phyloP scores from a whole-genome alignment of 1,140 invertebrate species.

The Meloidogyne hapla region DNA sequence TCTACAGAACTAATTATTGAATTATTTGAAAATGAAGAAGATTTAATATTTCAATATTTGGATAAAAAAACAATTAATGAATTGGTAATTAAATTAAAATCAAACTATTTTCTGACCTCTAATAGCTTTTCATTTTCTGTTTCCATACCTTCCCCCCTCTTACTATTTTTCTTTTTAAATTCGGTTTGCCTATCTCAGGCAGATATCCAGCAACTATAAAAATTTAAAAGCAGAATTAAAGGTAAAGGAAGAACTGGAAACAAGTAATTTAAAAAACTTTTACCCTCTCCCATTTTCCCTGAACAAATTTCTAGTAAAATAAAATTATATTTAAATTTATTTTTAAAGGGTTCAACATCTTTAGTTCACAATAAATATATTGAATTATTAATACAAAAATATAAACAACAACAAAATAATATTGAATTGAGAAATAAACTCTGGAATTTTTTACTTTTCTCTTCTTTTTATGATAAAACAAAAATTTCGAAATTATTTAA shows the following conservation, averaged over 20 bases:
- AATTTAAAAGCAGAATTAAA: too few species aligned
- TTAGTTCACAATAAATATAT: constrained; percentile 15
- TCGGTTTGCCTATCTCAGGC: too few species aligned
- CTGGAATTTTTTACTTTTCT: constrained; percentile 25
- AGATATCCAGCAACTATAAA: too few species aligned
- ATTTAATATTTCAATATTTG: constrained; percentile 13
- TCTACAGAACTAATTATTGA: constrained; percentile 1
- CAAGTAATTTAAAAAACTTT: too few species aligned
- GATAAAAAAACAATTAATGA: neutral
- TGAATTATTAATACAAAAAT: neutral
- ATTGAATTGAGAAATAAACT: constrained; percentile 7
- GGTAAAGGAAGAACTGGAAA: too few species aligned
- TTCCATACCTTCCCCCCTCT: too few species aligned
- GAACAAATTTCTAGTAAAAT: neutral
- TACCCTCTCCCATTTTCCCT: too few species aligned
- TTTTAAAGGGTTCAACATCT: neutral
- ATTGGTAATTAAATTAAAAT: constrained; percentile 16
- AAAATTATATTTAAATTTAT: neutral
- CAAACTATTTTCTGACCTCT: too few species aligned
- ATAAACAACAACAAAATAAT: neutral
- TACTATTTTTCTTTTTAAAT: too few species aligned
- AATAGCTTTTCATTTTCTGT: too few species aligned
- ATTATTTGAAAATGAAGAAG: constrained; percentile 5
- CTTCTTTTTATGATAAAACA: neutral
- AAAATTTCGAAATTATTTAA: neutral